A percentile compares a stretch with the other conserved stretches of the same genome.
These are phyloP conservation scores for Acronicta aceris DNA, from an alignment of 2,888 invertebrate genomes.

Conservation along the genomic window DNA sequence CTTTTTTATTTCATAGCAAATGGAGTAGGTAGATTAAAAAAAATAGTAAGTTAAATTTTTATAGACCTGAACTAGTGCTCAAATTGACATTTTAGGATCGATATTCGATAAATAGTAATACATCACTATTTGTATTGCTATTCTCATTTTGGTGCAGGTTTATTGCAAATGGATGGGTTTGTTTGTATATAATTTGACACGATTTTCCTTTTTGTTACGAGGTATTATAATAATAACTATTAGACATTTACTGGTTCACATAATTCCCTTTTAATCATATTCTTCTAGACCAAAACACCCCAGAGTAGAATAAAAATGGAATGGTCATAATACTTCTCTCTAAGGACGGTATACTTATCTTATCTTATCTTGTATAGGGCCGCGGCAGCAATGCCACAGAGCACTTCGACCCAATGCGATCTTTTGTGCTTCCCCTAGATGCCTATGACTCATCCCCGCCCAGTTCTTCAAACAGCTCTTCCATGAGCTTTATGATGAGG, in stretches of 20 bases:
- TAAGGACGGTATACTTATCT: no score
- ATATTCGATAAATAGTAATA: background rate
- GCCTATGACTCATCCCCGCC: no score
- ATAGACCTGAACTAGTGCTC: conserved; percentile 6
- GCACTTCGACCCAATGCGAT: no score
- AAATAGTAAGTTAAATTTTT: background rate
- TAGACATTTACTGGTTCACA: background rate
- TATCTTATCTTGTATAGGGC: no score
- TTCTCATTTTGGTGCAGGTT: conserved; percentile 35
- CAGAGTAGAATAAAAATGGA: background rate
- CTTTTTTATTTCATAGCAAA: background rate
- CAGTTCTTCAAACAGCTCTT: no score
- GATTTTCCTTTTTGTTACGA: conserved; percentile 60
- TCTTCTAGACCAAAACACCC: no score
- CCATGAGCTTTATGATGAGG: no score
- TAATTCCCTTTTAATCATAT: background rate
- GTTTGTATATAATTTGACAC: conserved; percentile 18
- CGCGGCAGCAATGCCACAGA: no score
- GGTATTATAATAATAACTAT: conserved; percentile 58
- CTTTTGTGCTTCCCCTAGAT: no score
- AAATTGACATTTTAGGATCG: background rate
- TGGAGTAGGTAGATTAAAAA: background rate
- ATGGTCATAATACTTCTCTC: background rate
- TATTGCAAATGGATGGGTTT: conserved; percentile 25
- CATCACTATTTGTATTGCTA: background rate